Percentiles rank a stretch among this genome's conserved stretches.
Conservation (phyloP, 2,888 invertebrate species). For the Helleia helle region DNA sequence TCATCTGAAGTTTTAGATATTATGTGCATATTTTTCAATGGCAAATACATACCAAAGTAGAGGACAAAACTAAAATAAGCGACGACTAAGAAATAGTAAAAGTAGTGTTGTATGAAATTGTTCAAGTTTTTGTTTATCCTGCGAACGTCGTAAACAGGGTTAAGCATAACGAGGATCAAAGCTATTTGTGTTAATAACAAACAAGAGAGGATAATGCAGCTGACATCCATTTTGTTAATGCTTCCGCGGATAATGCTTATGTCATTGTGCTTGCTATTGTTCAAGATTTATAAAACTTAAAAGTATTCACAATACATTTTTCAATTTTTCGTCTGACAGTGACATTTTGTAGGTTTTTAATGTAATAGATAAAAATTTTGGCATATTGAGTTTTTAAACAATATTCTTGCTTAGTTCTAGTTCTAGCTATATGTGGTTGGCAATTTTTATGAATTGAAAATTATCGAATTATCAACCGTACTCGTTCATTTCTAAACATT, state of each 20-base stretch:
- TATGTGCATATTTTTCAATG: constrained; percentile 36
- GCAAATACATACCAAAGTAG: constrained; percentile 47
- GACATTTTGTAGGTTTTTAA: too few relatives aligned
- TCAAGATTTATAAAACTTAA: constrained; percentile 6
- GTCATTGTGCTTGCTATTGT: constrained; percentile 27
- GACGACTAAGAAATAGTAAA: constrained; percentile 24
- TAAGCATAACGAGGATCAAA: constrained; percentile 41
- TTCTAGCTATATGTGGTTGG: too few relatives aligned
- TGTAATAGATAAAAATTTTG: too few relatives aligned
- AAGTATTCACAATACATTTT: background rate
- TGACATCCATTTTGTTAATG: constrained; percentile 39
- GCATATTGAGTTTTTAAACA: too few relatives aligned
- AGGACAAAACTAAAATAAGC: constrained; percentile 39
- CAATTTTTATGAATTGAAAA: too few relatives aligned
- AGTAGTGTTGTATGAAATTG: constrained; percentile 23
- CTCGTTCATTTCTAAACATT: too few relatives aligned
- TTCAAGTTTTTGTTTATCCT: constrained; percentile 34
- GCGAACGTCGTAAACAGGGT: constrained; percentile 44
- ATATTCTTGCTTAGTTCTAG: too few relatives aligned
- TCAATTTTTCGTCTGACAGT: background rate
- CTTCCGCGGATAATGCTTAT: constrained; percentile 21
- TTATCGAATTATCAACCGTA: too few relatives aligned
- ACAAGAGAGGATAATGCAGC: constrained; percentile 34
- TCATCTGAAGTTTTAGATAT: constrained; percentile 29
- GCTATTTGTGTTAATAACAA: constrained; percentile 49